Percentiles rank a stretch among this genome's conserved stretches.
Evolutionary conservation across 2,888 invertebrate genomes (phyloP).

Genomic region (Acrobasis suavella): DNA sequence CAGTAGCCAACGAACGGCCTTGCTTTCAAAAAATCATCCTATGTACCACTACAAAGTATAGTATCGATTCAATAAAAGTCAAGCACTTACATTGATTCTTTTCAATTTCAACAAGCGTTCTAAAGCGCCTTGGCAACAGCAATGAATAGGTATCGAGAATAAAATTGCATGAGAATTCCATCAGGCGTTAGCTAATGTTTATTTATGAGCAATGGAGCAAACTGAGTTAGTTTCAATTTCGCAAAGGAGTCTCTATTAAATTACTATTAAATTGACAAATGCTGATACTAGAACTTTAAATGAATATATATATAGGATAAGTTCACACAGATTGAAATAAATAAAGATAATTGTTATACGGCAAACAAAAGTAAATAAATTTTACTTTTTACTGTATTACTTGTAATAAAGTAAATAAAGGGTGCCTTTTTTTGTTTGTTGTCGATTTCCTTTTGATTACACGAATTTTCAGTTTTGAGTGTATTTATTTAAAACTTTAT

Average conservation of each 20-base stretch:
- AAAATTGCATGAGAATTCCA: background rate
- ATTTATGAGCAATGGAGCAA: slow-evolving; percentile 10
- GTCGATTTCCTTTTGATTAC: too few species aligned
- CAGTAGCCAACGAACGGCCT: slow-evolving; percentile 9
- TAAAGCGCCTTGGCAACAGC: background rate
- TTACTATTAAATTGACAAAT: background rate
- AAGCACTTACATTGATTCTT: background rate
- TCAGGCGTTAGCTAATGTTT: slow-evolving; percentile 2
- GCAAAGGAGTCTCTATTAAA: slow-evolving; percentile 2
- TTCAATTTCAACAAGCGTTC: background rate
- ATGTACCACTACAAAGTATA: slow-evolving; percentile 2
- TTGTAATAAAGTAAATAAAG: too few species aligned
- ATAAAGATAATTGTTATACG: too few species aligned
- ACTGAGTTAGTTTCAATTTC: background rate
- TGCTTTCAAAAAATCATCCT: slow-evolving; percentile 17
- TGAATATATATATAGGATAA: too few species aligned
- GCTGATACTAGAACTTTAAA: background rate
- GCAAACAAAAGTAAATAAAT: too few species aligned
- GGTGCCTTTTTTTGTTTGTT: too few species aligned
- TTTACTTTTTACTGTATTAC: too few species aligned
- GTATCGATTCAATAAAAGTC: background rate
- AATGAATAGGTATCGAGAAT: background rate
- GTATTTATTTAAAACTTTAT: too few species aligned
- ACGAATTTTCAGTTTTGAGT: too few species aligned
- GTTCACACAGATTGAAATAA: too few species aligned